These are phyloP conservation scores for Muscicapa adusta DNA, from an alignment of 2,113 vertebrate species.

Conservation along the genomic window DNA sequence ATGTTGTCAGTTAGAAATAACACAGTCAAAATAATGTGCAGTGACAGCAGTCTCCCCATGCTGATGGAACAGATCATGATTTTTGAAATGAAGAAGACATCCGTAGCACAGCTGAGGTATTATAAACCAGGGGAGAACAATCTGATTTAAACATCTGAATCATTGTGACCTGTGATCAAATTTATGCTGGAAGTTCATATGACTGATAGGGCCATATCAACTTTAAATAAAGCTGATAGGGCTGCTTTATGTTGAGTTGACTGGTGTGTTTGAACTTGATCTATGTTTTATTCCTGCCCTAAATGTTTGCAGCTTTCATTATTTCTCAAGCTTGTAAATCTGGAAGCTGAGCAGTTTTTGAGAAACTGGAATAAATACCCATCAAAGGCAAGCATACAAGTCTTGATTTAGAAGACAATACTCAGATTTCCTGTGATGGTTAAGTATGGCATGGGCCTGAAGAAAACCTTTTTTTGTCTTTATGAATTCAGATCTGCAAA, in stretches of 20 bases:
- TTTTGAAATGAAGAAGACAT: slow-evolving; percentile 16
- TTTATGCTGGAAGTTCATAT: slow-evolving; percentile 6
- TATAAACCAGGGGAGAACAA: slow-evolving; percentile 3
- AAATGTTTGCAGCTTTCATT: slow-evolving; percentile 16
- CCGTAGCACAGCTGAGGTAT: not conserved
- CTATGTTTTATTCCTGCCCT: not conserved
- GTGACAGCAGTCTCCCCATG: slow-evolving; percentile 24
- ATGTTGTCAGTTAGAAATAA: slow-evolving; percentile 63
- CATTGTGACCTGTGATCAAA: not conserved
- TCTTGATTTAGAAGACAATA: not conserved
- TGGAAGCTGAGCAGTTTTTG: not conserved
- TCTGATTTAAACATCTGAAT: slow-evolving; percentile 31
- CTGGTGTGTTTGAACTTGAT: not conserved
- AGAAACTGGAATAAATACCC: not conserved
- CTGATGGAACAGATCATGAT: slow-evolving; percentile 30
- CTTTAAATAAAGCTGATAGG: not conserved
- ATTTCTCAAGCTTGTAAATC: slow-evolving; percentile 7
- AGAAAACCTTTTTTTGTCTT: not conserved
- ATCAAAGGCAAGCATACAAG: not conserved
- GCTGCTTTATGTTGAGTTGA: not conserved
- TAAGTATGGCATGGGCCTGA: not conserved
- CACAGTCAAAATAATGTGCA: slow-evolving; percentile 38
- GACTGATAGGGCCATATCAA: not conserved
- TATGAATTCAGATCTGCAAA: not conserved
- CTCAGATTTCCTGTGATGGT: not conserved